These are phyloP conservation scores for Schizotus pectinicornis DNA, from an alignment of 2,888 invertebrate genomes.

Conservation along the genomic window DNA sequence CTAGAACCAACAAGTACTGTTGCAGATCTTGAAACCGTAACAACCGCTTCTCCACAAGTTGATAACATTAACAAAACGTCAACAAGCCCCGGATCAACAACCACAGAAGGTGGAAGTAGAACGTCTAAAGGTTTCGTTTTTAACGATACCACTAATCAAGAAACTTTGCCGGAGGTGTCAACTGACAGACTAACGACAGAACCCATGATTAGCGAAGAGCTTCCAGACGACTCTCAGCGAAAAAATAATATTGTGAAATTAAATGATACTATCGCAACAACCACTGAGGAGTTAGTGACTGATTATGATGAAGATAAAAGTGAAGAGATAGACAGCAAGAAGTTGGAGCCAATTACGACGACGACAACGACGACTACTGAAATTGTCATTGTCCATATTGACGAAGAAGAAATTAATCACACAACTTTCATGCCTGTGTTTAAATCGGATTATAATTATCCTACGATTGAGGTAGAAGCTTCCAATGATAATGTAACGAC, in stretches of 20 bases:
- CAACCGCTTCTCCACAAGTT: not conserved
- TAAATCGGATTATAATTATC: slow-evolving; percentile 49
- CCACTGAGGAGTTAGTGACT: slow-evolving; percentile 9
- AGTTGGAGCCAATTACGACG: slow-evolving; percentile 30
- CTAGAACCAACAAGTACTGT: slow-evolving; percentile 22
- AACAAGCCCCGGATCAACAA: slow-evolving; percentile 32
- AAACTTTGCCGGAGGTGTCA: slow-evolving; percentile 2
- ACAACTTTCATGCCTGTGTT: slow-evolving; percentile 50
- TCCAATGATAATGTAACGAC: slow-evolving; percentile 45
- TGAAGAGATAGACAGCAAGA: slow-evolving; percentile 31
- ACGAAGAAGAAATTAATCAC: slow-evolving; percentile 44
- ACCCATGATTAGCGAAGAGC: slow-evolving; percentile 7
- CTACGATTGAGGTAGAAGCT: slow-evolving; percentile 4
- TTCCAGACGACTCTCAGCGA: too few relatives aligned
- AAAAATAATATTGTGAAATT: too few relatives aligned
- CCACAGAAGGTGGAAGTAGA: slow-evolving; percentile 17
- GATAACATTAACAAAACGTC: slow-evolving; percentile 7
- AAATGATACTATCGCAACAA: slow-evolving; percentile 1
- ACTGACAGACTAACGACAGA: slow-evolving; percentile 20
- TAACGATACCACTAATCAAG: too few relatives aligned
- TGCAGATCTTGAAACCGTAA: slow-evolving; percentile 18
- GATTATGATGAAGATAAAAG: slow-evolving; percentile 20
- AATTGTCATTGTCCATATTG: slow-evolving; percentile 35
- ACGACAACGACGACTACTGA: slow-evolving; percentile 26
- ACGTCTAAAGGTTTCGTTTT: not conserved